These are phyloP conservation scores for Fundulus diaphanus DNA, from an alignment of 2,797 vertebrate species.

Conservation along the genomic window DNA sequence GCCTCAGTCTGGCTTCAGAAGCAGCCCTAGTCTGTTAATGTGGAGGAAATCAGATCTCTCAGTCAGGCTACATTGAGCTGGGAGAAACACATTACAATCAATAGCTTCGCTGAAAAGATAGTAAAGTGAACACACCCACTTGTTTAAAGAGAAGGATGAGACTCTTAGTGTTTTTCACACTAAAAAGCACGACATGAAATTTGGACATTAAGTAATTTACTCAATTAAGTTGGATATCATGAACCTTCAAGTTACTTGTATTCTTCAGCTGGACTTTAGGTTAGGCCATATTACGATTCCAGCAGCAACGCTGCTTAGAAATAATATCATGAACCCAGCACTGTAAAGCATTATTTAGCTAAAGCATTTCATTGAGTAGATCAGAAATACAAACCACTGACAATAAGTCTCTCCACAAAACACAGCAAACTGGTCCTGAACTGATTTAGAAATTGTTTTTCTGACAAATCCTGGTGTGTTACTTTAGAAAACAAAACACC, in stretches of 20 bases:
- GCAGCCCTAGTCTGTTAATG: conserved; percentile 68
- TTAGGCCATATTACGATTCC: background rate
- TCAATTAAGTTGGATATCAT: background rate
- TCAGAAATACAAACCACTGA: background rate
- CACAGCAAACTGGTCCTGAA: background rate
- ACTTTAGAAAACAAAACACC: background rate
- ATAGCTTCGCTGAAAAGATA: conserved; percentile 75
- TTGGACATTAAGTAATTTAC: background rate
- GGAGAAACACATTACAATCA: conserved; percentile 72
- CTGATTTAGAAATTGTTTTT: background rate
- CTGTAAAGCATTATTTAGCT: background rate
- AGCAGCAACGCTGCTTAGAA: background rate
- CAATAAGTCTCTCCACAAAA: background rate
- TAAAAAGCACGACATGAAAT: conserved; percentile 10
- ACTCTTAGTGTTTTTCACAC: conserved; percentile 43
- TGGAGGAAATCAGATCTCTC: conserved; percentile 77
- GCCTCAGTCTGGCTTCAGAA: conserved; percentile 56
- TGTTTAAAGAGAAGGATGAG: conserved; percentile 57
- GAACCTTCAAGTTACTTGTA: background rate
- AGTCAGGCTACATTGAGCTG: conserved; percentile 56
- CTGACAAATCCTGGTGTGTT: background rate
- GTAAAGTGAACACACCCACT: conserved; percentile 56
- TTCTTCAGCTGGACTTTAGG: background rate
- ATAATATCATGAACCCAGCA: background rate
- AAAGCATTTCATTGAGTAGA: background rate